Evolutionary conservation across 2,888 invertebrate species (phyloP).

Genomic region (Calameuta idolon): DNA sequence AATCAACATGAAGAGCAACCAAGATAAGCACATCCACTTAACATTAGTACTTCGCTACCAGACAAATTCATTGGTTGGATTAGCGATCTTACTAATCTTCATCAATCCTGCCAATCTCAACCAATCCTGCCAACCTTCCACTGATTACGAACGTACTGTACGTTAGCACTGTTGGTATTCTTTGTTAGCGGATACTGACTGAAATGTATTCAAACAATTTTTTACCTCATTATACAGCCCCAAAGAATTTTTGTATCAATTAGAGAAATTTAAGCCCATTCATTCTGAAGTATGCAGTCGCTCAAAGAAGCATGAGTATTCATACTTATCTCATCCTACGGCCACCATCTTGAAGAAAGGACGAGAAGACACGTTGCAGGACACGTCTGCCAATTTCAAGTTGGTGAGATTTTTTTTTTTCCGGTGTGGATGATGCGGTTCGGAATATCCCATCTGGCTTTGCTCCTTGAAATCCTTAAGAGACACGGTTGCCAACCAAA

Average conservation of each 20-base stretch:
- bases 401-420: background rate
- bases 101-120: background rate
- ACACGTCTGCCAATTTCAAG: background rate
- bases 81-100: background rate
- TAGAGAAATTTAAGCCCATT: background rate
- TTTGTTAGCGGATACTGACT: background rate
- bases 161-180: background rate
- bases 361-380: background rate
- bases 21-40: slow-evolving; percentile 26
- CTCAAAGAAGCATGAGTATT: background rate
- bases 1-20: background rate
- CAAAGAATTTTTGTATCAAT: background rate
- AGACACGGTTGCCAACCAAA: background rate
- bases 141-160: background rate
- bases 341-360: background rate
- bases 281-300: background rate
- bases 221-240: background rate
- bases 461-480: background rate
- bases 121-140: background rate
- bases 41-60: slow-evolving; percentile 58
- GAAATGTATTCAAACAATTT: background rate
- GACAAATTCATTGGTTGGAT: slow-evolving; percentile 59
- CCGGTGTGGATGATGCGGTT: background rate
- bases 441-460: background rate
- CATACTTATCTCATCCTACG: background rate